Evolutionary conservation across 2,113 vertebrate genomes (phyloP).

Genomic region (Cacatua alba): DNA sequence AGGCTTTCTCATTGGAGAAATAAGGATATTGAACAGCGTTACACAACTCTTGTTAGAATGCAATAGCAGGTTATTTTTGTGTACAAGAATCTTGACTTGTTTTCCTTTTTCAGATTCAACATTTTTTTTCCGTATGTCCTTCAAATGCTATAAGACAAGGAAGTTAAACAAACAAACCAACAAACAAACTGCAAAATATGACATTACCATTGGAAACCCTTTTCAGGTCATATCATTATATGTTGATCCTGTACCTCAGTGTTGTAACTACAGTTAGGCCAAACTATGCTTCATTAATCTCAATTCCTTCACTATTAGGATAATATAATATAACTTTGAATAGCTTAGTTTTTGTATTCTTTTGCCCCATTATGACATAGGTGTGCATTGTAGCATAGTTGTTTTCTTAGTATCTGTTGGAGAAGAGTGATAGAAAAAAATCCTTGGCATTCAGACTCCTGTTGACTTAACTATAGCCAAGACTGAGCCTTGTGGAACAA

Average conservation of each 20-base stretch:
- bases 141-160: not conserved
- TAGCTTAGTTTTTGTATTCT: not conserved
- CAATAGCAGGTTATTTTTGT: rapidly evolving
- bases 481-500: not conserved
- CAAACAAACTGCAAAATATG: not conserved
- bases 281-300: not conserved
- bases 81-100: not conserved
- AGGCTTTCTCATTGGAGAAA: not conserved
- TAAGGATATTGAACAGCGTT: not conserved
- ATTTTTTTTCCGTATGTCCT: not conserved
- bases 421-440: not conserved
- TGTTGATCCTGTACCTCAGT: not conserved
- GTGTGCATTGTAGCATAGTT: not conserved
- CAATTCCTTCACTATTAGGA: not conserved
- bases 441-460: not conserved
- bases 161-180: not conserved
- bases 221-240: not conserved
- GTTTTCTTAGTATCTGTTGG: not conserved
- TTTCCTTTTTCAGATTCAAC: not conserved
- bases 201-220: not conserved
- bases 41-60: not conserved
- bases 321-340: not conserved
- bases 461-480: not conserved
- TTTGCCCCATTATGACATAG: not conserved
- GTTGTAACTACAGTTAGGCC: not conserved